Base-by-base conservation (phyloP, 2,888 invertebrate genomes). In the Dinocampus coccinellae region DNA sequence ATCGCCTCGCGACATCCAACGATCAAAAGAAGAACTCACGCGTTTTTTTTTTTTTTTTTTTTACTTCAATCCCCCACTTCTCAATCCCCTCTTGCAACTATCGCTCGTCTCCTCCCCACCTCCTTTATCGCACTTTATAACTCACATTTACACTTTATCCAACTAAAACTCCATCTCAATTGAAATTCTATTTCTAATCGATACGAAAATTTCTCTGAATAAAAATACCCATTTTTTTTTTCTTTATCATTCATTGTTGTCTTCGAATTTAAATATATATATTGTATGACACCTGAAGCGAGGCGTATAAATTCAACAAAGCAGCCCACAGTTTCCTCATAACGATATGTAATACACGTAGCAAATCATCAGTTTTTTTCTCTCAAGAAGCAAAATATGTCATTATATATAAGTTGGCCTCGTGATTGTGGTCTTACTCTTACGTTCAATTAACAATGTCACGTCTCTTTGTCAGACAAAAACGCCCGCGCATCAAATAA, bases 311-410 rank as follows among this genome's bases (percentile, higher is more conserved):
- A 77, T 73, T 76, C 64, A 76, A 77, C 77, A 77, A 77, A 77
- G 77, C 77, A 71, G 63, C 77, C 77, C 75, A 77, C 76, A 75
- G 77, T 76, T 76, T 76, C 73, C 77, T 77, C 75, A 73, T 75
- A 75, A 71, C 72, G 70, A 73, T 70, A 70, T 61, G 70, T 70
- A 66, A 67, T 75, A 47, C 47, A 74, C 73, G 69, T 65, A 69
- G 69, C 58, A 57, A 42, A 47, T 60, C 67, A 67, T 47, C 47
- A 16, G 16, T 47, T n/a, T 64, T 52, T 61, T 16, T 34, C 42
- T 72, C 53, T 65, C 55, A 16, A 47, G n/a, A 47, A 47, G 47
- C 1, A 20, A 47, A 47, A 47, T 47, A 47, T 20, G 47, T 47
- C 10, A 10, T 47, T 16, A 34, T 16, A 29, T 29, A 33, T 57